These are phyloP conservation scores for Rhaphigaster nebulosa DNA, from an alignment of 2,888 invertebrate genomes.

Conservation along the genomic window DNA sequence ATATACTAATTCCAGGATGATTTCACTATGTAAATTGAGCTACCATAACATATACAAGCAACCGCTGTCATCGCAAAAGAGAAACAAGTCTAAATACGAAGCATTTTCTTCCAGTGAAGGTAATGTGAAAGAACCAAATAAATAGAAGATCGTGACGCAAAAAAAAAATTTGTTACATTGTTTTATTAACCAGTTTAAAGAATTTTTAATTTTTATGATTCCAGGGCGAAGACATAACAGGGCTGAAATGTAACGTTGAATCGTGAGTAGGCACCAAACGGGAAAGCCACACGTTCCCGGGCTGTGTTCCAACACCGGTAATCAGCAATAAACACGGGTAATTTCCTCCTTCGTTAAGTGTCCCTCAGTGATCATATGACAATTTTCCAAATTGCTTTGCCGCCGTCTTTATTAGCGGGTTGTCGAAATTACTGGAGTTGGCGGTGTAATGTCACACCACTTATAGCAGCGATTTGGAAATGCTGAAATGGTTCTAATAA, in stretches of 20 bases:
- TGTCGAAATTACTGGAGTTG: neutral
- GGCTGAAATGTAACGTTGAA: neutral
- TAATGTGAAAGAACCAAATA: too few relatives aligned
- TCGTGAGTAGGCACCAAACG: neutral
- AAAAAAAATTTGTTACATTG: too few relatives aligned
- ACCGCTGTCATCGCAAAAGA: too few relatives aligned
- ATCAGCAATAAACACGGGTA: conserved; percentile 8
- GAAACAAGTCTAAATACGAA: too few relatives aligned
- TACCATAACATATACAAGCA: too few relatives aligned
- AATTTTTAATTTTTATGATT: neutral
- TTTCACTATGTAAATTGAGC: too few relatives aligned
- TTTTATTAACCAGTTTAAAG: neutral
- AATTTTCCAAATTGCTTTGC: neutral
- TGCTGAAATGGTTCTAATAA: neutral
- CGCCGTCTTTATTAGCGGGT: conserved; percentile 2
- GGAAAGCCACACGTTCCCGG: neutral
- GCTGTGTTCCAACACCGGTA: neutral
- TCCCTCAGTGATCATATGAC: neutral
- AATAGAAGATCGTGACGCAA: too few relatives aligned
- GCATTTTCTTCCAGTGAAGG: too few relatives aligned
- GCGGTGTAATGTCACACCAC: conserved; percentile 1
- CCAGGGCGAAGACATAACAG: neutral
- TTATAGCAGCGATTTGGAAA: neutral
- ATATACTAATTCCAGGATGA: too few relatives aligned
- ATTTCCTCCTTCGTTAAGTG: conserved; percentile 18